Evolutionary conservation across 2,888 invertebrate genomes (phyloP).

Genomic region (Drosophila subquinaria): DNA sequence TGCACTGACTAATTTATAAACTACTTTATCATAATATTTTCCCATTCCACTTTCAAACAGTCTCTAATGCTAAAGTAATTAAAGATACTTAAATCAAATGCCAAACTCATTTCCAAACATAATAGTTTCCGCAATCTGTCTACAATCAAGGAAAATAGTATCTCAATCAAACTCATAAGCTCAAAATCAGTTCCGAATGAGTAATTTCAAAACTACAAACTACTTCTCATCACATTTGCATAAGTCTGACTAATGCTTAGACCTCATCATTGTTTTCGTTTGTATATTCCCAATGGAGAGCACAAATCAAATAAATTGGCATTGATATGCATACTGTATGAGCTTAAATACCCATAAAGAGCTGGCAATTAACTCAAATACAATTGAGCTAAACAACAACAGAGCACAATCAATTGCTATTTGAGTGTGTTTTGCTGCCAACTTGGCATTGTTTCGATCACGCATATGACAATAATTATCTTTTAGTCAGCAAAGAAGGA

Average conservation of each 20-base stretch:
- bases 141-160: not conserved
- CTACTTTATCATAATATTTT: no score
- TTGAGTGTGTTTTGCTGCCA: conserved; percentile 2
- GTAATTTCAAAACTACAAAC: not conserved
- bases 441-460: conserved; percentile 40
- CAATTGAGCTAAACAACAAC: conserved; percentile 10
- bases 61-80: no score
- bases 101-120: not conserved
- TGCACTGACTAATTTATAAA: no score
- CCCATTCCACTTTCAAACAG: no score
- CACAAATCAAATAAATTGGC: not conserved
- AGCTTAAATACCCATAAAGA: conserved; percentile 31
- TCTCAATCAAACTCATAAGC: not conserved
- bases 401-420: conserved; percentile 19
- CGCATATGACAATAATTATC: conserved; percentile 52
- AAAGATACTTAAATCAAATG: not conserved
- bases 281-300: not conserved
- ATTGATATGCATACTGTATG: conserved; percentile 21
- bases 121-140: not conserved
- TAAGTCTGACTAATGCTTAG: not conserved
- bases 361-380: conserved; percentile 43
- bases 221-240: not conserved
- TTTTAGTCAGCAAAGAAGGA: conserved; percentile 8
- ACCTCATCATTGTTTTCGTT: not conserved
- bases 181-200: not conserved